Evolutionary conservation across 2,113 vertebrate species (phyloP), one percentile per base, ranked within the genome.

Genomic region (Antigone vipio): DNA sequence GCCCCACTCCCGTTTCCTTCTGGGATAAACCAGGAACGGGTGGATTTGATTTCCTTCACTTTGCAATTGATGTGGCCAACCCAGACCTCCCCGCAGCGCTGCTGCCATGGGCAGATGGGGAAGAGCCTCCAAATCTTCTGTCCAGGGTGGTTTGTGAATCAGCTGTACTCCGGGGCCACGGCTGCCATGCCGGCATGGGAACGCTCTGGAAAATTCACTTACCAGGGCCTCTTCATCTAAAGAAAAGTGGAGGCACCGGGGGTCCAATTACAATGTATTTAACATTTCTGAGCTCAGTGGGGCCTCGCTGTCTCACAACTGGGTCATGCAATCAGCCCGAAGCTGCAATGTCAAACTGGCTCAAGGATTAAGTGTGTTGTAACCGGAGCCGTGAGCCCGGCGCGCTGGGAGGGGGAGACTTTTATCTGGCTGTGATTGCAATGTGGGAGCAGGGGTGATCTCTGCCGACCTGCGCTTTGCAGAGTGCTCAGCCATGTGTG

Each of bases 341-440:
- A 94, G 93, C 89, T 13, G 78, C 92, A 3, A 0, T 63, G 89
- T 92, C 89, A 59, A 17, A 59, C 50, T 1, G 29, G 90, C 88
- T 86, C 74, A 42, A 14, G 95, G 94, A 95, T 93, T 92, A 95
- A 94, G 76, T 82, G 93, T 72, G 93, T 10, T 95, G 95, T 97
- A 97, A 97, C 95, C 3, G 69, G 97, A 97, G 92, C 85, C 34
- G 16, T 1, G 82, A 16, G 92, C 74, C 59, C 5, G 1, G 69
- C 6, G 12, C 0, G 4, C n/a, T 38, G 80, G 19, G 38, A 77
- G 76, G 34, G 78, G 75, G 72, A 66, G 59, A 6, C 47, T n/a
- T 68, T 83, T 24, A 17, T 76, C 56, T 5, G 44, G 15, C 68
- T 35, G 71, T 30, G 92, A 67, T 34, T 92, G 85, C 49, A 2